Evolutionary conservation across 2,113 vertebrate genomes (phyloP), one percentile per base, ranked within the genome.

Genomic region (Corythoichthys intestinalis): DNA sequence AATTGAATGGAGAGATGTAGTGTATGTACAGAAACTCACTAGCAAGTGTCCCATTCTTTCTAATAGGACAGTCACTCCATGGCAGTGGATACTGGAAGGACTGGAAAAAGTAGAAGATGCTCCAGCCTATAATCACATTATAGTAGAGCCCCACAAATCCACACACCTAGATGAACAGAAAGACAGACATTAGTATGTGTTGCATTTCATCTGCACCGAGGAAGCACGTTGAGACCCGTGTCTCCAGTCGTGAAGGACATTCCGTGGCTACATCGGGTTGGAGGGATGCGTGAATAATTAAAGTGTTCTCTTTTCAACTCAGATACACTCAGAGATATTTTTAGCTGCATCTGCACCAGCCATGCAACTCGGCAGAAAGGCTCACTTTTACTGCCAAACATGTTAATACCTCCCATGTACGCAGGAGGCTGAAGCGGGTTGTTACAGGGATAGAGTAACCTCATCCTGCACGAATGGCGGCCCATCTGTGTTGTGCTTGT

Each of bases 81-180:
- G 97, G 97, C 66, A 99, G 90, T 7, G 97, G 97, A 73, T 94
- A 95, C 91, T 99, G 97, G 88, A 99, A 99, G 44, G 97, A 98
- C 87, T 99, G 94, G 79, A 99, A 98, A 88, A 99, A 98, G 90
- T 99, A 99, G 72, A 98, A 99, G 91, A 99, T 96, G 85, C 96
- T 98, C 97, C 97, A 99, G 38, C 96, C 96, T 0, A 99, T 99
- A 88, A 99, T 99, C 73, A 99, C 97, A 0, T 99, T 99, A 72
- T 99, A 99, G 77, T 99, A 99, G 63, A 99, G 94, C 2, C 96
- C 97, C 0, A 99, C 97, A 56, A 98, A 98, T 61, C 96, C 95
- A 65, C 96, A 98, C 46, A 98, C 96, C 97, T 99, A 58, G 3
- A 78, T 3, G 65, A 54, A 69, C 1, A 77, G 34, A 76, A 12